Conservation (phyloP, 1,140 invertebrate genomes). For the Harlomillsia oculata region DNA sequence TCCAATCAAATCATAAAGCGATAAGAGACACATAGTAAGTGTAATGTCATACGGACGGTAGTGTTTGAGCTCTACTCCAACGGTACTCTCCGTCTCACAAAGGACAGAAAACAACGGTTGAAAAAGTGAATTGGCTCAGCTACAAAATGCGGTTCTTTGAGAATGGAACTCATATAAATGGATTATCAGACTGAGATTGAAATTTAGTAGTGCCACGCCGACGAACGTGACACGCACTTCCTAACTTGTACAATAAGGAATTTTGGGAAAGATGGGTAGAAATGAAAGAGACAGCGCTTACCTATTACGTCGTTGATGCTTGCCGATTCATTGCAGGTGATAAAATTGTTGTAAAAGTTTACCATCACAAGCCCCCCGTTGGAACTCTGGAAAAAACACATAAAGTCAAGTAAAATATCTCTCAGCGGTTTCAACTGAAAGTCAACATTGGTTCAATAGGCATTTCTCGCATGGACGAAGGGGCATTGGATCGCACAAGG, state of each 20-base stretch:
- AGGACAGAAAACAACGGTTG: too few relatives aligned
- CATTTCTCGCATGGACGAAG: too few relatives aligned
- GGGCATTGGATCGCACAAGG: too few relatives aligned
- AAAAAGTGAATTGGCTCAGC: too few relatives aligned
- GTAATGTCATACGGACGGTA: too few relatives aligned
- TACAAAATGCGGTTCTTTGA: too few relatives aligned
- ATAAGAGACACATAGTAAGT: too few relatives aligned
- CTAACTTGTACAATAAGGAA: neutral
- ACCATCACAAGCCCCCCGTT: conserved; percentile 48
- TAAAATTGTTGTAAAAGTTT: conserved; percentile 44
- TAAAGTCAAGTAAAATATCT: conserved; percentile 14
- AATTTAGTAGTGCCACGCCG: conserved; percentile 6
- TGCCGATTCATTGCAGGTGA: conserved; percentile 43
- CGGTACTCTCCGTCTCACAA: too few relatives aligned
- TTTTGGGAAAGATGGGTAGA: neutral
- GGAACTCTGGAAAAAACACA: conserved; percentile 39
- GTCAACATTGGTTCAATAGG: too few relatives aligned
- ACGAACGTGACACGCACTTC: neutral
- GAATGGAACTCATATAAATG: conserved; percentile 16
- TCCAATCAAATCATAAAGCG: too few relatives aligned
- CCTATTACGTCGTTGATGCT: conserved; percentile 45
- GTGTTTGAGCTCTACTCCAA: too few relatives aligned
- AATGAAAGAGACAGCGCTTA: conserved; percentile 34
- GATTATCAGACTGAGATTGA: conserved; percentile 14
- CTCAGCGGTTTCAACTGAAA: too few relatives aligned